Conservation (phyloP, 2,797 vertebrate species). For the Rhynchotus rufescens region DNA sequence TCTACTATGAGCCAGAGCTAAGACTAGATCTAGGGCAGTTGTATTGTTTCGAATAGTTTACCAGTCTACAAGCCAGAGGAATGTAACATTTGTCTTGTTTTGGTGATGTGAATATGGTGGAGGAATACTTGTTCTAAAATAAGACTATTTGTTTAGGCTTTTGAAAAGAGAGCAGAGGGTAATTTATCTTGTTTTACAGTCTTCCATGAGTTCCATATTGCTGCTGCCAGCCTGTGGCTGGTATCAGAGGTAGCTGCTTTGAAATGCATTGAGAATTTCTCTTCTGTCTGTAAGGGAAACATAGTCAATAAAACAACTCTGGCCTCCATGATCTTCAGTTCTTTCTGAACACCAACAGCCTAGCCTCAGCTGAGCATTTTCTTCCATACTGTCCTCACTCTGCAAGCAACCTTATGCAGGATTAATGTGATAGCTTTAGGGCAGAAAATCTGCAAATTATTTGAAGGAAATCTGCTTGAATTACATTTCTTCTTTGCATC, state of each 20-base stretch:
- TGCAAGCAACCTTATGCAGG: too few relatives aligned
- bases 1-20: neutral
- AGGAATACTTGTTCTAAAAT: neutral
- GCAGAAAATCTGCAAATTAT: neutral
- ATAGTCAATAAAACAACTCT: neutral
- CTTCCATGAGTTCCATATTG: accelerated
- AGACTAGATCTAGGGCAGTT: neutral
- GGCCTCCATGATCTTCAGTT: neutral
- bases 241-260: neutral
- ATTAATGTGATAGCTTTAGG: neutral
- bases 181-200: neutral
- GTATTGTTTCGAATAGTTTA: neutral
- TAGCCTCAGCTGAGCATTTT: neutral
- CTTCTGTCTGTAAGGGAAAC: neutral
- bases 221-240: neutral
- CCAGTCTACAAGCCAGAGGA: neutral
- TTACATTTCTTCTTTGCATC: neutral
- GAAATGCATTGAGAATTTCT: neutral
- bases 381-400: neutral
- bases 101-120: neutral
- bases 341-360: too few relatives aligned
- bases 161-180: neutral
- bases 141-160: neutral
- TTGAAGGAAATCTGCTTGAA: neutral
- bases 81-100: neutral